Percentiles rank a stretch among this genome's conserved stretches.
Evolutionary conservation across 2,113 vertebrate species (phyloP).

Genomic region (Cinclus mexicanus): DNA sequence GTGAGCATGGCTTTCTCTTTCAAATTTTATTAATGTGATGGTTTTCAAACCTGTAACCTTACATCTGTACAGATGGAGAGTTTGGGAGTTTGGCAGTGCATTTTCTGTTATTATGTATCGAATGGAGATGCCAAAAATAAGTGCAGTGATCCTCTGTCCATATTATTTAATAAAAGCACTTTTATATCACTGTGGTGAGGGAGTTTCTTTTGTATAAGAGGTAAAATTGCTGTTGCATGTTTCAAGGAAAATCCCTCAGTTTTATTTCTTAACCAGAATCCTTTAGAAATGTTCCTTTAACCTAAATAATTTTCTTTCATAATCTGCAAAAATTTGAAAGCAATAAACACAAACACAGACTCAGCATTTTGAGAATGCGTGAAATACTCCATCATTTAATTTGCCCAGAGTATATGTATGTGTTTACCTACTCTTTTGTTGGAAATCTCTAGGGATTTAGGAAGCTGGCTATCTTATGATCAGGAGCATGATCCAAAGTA

Average conservation of each 20-base stretch:
- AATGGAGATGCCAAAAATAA: not conserved
- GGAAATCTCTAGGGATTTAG: conserved; percentile 41
- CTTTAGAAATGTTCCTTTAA: not conserved
- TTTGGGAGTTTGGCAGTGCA: not conserved
- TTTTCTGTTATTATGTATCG: not conserved
- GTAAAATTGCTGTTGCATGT: not conserved
- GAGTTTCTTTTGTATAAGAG: not conserved
- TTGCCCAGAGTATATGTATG: conserved; percentile 29
- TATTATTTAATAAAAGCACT: not conserved
- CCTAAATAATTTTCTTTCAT: not conserved
- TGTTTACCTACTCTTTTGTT: conserved; percentile 42
- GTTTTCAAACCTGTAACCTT: not conserved
- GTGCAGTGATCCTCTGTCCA: not conserved
- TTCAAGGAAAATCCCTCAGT: not conserved
- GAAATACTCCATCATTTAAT: conserved; percentile 36
- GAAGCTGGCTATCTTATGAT: conserved; percentile 53
- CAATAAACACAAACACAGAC: conserved; percentile 20
- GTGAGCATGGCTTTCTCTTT: not conserved
- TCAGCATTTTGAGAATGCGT: conserved; percentile 37
- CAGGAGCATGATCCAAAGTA: conserved; percentile 34
- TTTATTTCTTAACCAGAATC: not conserved
- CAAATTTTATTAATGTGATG: not conserved
- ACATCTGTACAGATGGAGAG: not conserved
- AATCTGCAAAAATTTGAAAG: conserved; percentile 35
- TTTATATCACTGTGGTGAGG: not conserved